Evolutionary conservation across 2,888 invertebrate species (phyloP), one percentile per base, ranked within the genome.

Genomic region (Ornithoptera priamus): DNA sequence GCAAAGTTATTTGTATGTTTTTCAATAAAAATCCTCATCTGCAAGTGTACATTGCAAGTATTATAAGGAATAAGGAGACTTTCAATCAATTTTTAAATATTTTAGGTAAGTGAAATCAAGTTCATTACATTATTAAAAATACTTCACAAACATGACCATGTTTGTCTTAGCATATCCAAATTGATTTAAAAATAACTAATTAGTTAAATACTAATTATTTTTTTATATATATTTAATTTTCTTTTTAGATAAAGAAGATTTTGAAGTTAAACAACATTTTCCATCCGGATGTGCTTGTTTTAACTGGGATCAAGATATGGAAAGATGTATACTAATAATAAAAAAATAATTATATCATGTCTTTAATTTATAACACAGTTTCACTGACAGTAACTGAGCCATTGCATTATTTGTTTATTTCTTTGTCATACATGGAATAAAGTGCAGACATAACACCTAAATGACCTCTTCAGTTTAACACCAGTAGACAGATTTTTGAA

Each of bases 21-120:
- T 82, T 81, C 59, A 68, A 75, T 0, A 85, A 76, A 75, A 91
- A 91, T 78, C 78, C 75, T 22, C 10, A 80, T 58, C 71, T 90
- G 57, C 79, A 83, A 73, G 80, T 89, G 39, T 90, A 82, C 71
- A 87, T 92, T 74, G 86, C 87, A 53, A 87, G 87, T 77, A 80
- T 89, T 62, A 82, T 96, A 73, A 89, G 96, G 75, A 96, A 96
- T 87, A 85, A 92, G 77, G 87, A 93, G 1, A 96, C 96, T 1
- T 87, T 95, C 73, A 76, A 87, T 5, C 77, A 81, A 36, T 96
- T 96, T 86, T 80, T 95, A 60, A 74, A 18, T 50, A 50, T 50
- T 18, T 50, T 50, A 50, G 50, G 50, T 50, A 50, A 50, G 50
- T 18, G 18, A 50, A 17, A 17, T 12, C 50, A 50, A 50, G 15